Base-by-base conservation (phyloP, 1,140 invertebrate genomes). In the Nymphalis io region DNA sequence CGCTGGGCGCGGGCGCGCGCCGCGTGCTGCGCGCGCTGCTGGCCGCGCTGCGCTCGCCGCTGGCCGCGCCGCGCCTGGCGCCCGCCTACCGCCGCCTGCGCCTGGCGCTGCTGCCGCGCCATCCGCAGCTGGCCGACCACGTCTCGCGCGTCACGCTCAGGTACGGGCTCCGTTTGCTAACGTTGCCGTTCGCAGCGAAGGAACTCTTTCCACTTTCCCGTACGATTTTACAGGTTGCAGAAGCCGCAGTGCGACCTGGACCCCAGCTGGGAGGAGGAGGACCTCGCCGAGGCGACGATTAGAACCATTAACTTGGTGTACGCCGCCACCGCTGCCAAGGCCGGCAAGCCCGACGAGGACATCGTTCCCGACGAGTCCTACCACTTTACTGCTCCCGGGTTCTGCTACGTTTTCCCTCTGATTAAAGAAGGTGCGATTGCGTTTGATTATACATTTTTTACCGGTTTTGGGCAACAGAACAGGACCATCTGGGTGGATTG, bases 391-490 rank as follows among this genome's bases (percentile, higher is more conserved):
- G 95, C 95, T 0, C 94, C 96, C 2, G 94, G 95, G 0, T 97
- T 98, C 90, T 95, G 96, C 44, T 98, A 96, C 81, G 93, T 95
- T 21, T 98, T 98, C 85, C 95, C 96, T 6, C 94, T 98, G 65
- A 87, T 98, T 3, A 95, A 94, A 68, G 92, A 93, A 72, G 94
- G 95, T 65, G 81, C 27, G 5, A 70, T 1, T 74, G 27, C 15
- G 51, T 51, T 42, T n/a, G 11, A 1, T 42, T 42, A n/a, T 42
- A 42, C 1, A 4, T 42, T 42, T 42, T n/a, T n/a, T 33, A 33
- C 0, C 27, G 27, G 27, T 1, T n/a, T n/a, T n/a, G n/a, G n/a
- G n/a, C n/a, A n/a, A n/a, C n/a, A n/a, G n/a, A n/a, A n/a, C n/a
- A n/a, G n/a, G n/a, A n/a, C n/a, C n/a, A n/a, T n/a, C n/a, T n/a